These are phyloP conservation scores for Hylomyscus alleni DNA, from an alignment of 2,797 vertebrate genomes.

Conservation along the genomic window DNA sequence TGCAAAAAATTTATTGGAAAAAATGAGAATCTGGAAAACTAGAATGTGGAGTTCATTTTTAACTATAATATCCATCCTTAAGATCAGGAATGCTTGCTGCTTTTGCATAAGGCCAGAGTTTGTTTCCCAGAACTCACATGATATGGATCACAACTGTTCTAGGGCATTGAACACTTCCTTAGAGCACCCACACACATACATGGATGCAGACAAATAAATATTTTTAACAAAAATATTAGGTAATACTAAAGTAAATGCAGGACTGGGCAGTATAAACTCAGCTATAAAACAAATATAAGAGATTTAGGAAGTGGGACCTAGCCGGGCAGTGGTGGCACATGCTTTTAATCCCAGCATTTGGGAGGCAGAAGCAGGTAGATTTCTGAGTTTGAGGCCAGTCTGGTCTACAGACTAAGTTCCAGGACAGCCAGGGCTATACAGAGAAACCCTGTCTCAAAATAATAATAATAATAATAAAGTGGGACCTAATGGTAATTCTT, in stretches of 20 bases:
- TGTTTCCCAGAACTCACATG: background rate
- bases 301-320: background rate
- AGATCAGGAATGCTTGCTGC: background rate
- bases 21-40: background rate
- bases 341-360: no score
- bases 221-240: background rate
- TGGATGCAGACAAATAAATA: background rate
- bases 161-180: background rate
- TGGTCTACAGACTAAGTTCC: no score
- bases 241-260: background rate
- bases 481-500: background rate
- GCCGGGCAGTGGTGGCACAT: no score
- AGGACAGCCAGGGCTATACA: no score
- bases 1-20: slow-evolving; percentile 14
- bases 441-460: no score
- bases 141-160: background rate
- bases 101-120: background rate
- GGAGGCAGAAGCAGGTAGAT: no score
- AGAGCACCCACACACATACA: background rate
- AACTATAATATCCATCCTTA: background rate
- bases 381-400: no score
- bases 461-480: background rate
- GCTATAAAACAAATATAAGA: background rate
- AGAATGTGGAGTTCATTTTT: background rate
- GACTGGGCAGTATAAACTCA: background rate